A percentile compares a stretch with the other conserved stretches of the same genome.
Evolutionary conservation across 1,140 invertebrate genomes (phyloP).

Genomic region (Potamilus streckersoni): DNA sequence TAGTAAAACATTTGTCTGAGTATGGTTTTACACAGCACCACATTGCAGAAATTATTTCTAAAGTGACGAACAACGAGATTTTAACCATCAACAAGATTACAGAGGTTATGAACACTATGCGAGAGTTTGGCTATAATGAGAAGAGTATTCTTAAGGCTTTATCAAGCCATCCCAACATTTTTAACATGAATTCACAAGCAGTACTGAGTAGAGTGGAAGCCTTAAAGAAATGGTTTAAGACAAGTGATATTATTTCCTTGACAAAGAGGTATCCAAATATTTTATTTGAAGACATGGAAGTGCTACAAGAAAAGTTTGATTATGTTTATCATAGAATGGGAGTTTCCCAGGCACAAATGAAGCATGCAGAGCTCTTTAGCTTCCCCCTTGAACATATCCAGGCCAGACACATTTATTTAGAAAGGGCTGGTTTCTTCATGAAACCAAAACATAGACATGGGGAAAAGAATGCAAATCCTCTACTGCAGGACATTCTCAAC

Average conservation of each 20-base stretch:
- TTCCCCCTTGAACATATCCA: conserved; percentile 49
- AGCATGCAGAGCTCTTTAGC: conserved; percentile 45
- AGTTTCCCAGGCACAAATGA: conserved; percentile 54
- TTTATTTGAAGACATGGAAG: conserved; percentile 40
- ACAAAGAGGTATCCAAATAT: conserved; percentile 37
- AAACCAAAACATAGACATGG: conserved; percentile 40
- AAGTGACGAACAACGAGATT: conserved; percentile 1
- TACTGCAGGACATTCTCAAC: conserved; percentile 47
- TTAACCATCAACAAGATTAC: not conserved
- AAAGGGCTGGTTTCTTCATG: conserved; percentile 49
- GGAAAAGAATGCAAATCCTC: conserved; percentile 49
- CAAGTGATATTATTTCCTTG: conserved; percentile 32
- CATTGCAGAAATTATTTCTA: conserved; percentile 1
- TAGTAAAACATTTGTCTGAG: not conserved
- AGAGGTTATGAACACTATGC: not conserved
- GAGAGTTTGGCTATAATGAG: conserved; percentile 4
- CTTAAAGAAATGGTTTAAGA: conserved; percentile 36
- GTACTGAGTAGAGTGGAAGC: conserved; percentile 15
- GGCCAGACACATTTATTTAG: conserved; percentile 50
- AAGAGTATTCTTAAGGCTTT: not conserved
- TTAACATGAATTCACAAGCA: not conserved
- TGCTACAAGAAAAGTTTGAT: conserved; percentile 47
- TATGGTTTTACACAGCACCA: conserved; percentile 8
- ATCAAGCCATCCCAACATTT: not conserved
- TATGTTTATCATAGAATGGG: conserved; percentile 57